Conservation (phyloP, 2,888 invertebrate genomes). For the Sphaerophoria taeniata region DNA sequence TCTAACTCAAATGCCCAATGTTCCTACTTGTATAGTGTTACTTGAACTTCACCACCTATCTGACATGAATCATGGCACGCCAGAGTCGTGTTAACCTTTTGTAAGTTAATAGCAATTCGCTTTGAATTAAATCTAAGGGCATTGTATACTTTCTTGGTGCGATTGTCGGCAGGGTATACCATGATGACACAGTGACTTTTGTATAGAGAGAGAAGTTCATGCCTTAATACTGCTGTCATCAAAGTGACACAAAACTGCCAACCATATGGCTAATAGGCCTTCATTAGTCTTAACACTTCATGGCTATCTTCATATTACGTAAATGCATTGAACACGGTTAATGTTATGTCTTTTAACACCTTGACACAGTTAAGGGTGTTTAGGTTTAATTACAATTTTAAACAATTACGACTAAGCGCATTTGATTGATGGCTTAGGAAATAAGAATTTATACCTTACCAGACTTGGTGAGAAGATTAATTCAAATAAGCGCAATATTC, state of each 20-base stretch:
- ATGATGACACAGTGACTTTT: not conserved
- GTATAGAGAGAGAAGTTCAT: not conserved
- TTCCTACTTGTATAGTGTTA: not conserved
- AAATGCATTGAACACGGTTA: not conserved
- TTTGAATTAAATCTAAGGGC: slow-evolving; percentile 66
- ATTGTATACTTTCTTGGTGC: slow-evolving; percentile 62
- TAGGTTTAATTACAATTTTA: slow-evolving; percentile 65
- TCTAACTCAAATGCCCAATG: slow-evolving; percentile 46
- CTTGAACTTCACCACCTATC: slow-evolving; percentile 35
- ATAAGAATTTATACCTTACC: no score
- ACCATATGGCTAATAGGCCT: slow-evolving; percentile 69
- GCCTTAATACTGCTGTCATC: no score
- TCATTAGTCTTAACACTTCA: slow-evolving; percentile 73
- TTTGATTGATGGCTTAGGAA: slow-evolving; percentile 44
- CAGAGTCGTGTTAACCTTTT: slow-evolving; percentile 72
- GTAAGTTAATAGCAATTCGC: slow-evolving; percentile 66
- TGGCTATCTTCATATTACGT: slow-evolving; percentile 53
- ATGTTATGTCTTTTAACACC: no score
- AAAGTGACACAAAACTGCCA: slow-evolving; percentile 41
- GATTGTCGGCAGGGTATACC: not conserved
- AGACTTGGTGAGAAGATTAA: no score
- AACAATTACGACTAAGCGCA: slow-evolving; percentile 63
- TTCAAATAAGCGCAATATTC: no score
- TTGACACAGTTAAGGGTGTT: slow-evolving; percentile 1
- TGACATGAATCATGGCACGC: slow-evolving; percentile 73